Percentiles rank a stretch among this genome's conserved stretches.
These are phyloP conservation scores for Amphipoea oculea DNA, from an alignment of 2,888 invertebrate genomes.

Conservation along the genomic window DNA sequence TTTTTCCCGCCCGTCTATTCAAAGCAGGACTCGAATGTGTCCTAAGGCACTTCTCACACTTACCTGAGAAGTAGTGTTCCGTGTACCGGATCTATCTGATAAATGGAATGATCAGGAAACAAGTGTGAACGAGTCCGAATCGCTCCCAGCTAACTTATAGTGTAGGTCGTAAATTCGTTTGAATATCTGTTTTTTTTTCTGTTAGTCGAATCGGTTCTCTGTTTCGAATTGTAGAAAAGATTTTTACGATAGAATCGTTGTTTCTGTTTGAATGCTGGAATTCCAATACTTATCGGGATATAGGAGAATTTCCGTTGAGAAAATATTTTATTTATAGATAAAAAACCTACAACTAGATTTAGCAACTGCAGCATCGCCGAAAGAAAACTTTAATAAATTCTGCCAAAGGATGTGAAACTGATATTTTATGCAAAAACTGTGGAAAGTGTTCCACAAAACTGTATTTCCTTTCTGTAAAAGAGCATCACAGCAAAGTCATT, in stretches of 20 bases:
- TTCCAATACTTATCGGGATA: conserved; percentile 36
- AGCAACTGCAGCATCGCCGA: background rate
- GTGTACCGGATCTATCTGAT: conserved; percentile 75
- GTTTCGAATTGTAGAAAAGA: conserved; percentile 55
- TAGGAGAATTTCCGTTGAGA: background rate
- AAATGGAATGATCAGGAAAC: conserved; percentile 78
- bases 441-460: background rate
- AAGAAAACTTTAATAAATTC: background rate
- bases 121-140: conserved; percentile 64
- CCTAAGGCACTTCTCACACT: conserved; percentile 75
- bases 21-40: conserved; percentile 64
- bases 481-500: background rate
- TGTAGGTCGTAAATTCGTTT: conserved; percentile 54
- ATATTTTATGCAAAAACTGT: background rate
- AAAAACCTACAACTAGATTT: background rate
- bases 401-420: background rate
- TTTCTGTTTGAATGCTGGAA: conserved; percentile 29
- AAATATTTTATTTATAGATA: conserved; percentile 28
- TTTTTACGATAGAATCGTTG: conserved; percentile 47
- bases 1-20: conserved; percentile 49
- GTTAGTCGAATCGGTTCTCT: conserved; percentile 39
- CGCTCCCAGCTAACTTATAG: conserved; percentile 57
- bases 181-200: conserved; percentile 47
- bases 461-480: background rate
- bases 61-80: conserved; percentile 80